phyloP scores from a whole-genome alignment of 2,888 invertebrate species.

The Lycia hirtaria region DNA sequence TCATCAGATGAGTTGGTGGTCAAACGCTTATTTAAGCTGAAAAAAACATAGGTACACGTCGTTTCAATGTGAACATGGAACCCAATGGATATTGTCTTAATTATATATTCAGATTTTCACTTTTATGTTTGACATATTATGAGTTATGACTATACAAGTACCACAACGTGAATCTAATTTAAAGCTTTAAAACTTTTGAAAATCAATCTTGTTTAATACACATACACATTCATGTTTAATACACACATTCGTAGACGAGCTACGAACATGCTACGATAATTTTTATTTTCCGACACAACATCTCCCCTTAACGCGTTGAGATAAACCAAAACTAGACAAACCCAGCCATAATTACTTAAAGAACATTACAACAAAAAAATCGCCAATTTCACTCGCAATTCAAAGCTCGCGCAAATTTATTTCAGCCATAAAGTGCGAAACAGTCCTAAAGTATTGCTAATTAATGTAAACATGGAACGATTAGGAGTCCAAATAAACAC shows the following conservation, averaged over 20 bases:
- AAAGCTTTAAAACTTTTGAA: no score
- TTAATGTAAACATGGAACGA: conserved; percentile 84
- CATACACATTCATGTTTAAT: no score
- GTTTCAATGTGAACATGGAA: no score
- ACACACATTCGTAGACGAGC: conserved; percentile 2
- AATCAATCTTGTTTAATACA: no score
- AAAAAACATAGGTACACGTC: no score
- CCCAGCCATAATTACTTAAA: conserved; percentile 39
- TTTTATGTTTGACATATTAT: no score
- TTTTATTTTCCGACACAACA: not conserved
- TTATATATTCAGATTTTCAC: no score
- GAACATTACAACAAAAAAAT: conserved; percentile 42
- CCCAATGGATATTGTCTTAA: no score
- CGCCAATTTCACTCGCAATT: conserved; percentile 48
- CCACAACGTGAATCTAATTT: no score
- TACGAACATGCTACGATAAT: conserved; percentile 8
- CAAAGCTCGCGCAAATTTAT: conserved; percentile 70
- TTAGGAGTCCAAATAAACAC: conserved; percentile 79
- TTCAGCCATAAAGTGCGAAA: conserved; percentile 77
- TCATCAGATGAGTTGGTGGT: no score
- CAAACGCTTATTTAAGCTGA: no score
- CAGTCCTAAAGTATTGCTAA: conserved; percentile 81
- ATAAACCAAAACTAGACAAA: conserved; percentile 41
- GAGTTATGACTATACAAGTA: no score
- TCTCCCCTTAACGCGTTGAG: conserved; percentile 20